Evolutionary conservation across 2,113 vertebrate genomes (phyloP).

Genomic region (Gambusia holbrooki): DNA sequence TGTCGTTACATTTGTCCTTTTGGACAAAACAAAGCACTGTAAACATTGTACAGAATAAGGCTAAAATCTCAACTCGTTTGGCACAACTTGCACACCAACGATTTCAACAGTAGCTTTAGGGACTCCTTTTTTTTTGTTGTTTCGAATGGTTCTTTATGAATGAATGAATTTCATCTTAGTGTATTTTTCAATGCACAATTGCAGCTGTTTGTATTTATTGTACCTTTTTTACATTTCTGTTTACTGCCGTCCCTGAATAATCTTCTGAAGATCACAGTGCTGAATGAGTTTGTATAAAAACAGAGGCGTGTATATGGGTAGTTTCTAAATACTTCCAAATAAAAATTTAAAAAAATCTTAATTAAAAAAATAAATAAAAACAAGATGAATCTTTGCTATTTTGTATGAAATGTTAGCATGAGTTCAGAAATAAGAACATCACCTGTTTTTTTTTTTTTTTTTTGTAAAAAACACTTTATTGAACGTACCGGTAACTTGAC

Average conservation of each 20-base stretch:
- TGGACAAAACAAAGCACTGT: conserved; percentile 60
- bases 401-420: conserved; percentile 54
- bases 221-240: conserved; percentile 36
- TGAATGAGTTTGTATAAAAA: conserved; percentile 10
- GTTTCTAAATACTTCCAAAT: background rate
- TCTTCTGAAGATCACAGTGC: background rate
- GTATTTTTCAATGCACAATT: conserved; percentile 67
- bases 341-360: background rate
- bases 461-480: conserved; percentile 75
- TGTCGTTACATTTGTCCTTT: conserved; percentile 16
- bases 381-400: conserved; percentile 47
- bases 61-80: conserved; percentile 26
- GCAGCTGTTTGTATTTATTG: conserved; percentile 66
- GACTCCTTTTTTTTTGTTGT: conserved; percentile 38
- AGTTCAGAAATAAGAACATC: conserved; percentile 63
- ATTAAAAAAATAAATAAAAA: conserved; percentile 46
- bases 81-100: conserved; percentile 30
- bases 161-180: conserved; percentile 26
- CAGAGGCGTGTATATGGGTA: background rate
- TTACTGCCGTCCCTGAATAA: conserved; percentile 35
- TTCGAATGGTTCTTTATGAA: conserved; percentile 30
- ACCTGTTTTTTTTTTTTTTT: conserved; percentile 9
- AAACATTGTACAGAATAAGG: conserved; percentile 28
- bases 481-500: conserved; percentile 69
- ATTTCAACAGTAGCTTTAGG: conserved; percentile 41